Conservation (phyloP, 2,113 vertebrate genomes). For the Xenopus laevis region DNA sequence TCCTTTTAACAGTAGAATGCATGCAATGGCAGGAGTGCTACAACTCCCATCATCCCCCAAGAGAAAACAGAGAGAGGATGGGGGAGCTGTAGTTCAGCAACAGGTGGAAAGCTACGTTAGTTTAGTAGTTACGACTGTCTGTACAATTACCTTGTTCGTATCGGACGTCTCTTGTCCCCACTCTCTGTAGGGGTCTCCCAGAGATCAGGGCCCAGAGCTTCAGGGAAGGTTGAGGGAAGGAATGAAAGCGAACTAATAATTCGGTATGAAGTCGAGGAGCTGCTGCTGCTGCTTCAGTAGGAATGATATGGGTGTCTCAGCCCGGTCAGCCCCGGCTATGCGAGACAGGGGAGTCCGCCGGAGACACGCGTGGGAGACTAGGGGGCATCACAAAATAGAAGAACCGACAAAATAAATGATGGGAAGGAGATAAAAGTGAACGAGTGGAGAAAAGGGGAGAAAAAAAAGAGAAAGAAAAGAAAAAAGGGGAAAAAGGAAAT, state of each 20-base stretch:
- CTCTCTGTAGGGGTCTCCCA: neutral
- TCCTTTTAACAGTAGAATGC: too few species aligned
- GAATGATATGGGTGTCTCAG: constrained; percentile 36
- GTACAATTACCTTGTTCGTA: too few species aligned
- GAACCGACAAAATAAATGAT: constrained; percentile 19
- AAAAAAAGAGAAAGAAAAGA: constrained; percentile 22
- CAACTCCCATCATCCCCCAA: too few species aligned
- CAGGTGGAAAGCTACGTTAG: too few species aligned
- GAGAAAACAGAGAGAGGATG: too few species aligned
- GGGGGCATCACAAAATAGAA: constrained; percentile 26
- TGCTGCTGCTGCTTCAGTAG: neutral
- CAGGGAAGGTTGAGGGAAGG: too few species aligned
- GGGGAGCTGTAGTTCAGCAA: too few species aligned
- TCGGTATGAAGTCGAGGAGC: constrained; percentile 15
- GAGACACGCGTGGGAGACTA: constrained; percentile 28
- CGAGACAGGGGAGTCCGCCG: constrained; percentile 17
- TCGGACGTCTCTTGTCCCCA: neutral
- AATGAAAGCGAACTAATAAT: constrained; percentile 25
- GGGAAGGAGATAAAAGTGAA: constrained; percentile 8
- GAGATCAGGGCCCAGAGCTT: neutral
- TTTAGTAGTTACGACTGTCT: too few species aligned
- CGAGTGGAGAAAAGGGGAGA: constrained; percentile 9
- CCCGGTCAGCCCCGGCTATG: constrained; percentile 34
- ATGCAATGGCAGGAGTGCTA: too few species aligned
- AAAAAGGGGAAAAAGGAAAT: constrained; percentile 16